Evolutionary conservation across 2,113 vertebrate genomes (phyloP), one percentile per base, ranked within the genome.

Genomic region (Notothenia rossii): DNA sequence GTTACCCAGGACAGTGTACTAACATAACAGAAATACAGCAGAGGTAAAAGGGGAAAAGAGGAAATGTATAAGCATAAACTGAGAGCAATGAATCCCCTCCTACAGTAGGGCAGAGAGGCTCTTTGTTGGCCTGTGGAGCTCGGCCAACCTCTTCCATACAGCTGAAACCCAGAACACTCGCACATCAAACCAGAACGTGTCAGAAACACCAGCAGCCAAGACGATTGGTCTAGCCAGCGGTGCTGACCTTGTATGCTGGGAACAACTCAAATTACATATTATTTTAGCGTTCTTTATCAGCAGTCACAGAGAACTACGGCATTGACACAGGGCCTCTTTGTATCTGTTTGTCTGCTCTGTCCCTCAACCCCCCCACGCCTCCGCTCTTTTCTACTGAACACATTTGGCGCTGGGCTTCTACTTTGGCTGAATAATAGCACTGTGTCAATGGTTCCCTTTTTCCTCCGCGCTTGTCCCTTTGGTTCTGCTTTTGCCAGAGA

Each of bases 211-310:
- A 77, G 78, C 84, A 84, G 80, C 86, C 80, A 82, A 71, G 82
- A 68, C 48, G 45, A 82, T 76, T 65, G 14, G 76, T 67, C 43
- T 56, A 72, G 72, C 82, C 79, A 77, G 82, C 18, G 22, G 73
- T 76, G 80, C 79, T 88, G 88, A 91, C 88, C 82, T 79, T 68
- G 68, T 72, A 77, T 64, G 71, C 58, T n/a, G 33, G 56, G 78
- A 82, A 68, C 50, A 76, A 71, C 86, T 90, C 75, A 85, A 72
- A 87, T 90, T 77, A 81, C 83, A 89, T 88, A 86, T 90, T 93
- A 92, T 92, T 92, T 91, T 86, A 90, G 81, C 66, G 83, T 89
- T 91, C 59, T 82, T 90, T 89, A 91, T 93, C 82, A 90, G 75
- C 66, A 82, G 72, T 76, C 12, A 25, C 56, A 66, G 53, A 66